These are phyloP conservation scores for Anagrus nilaparvatae DNA, from an alignment of 1,140 invertebrate genomes.

Conservation along the genomic window DNA sequence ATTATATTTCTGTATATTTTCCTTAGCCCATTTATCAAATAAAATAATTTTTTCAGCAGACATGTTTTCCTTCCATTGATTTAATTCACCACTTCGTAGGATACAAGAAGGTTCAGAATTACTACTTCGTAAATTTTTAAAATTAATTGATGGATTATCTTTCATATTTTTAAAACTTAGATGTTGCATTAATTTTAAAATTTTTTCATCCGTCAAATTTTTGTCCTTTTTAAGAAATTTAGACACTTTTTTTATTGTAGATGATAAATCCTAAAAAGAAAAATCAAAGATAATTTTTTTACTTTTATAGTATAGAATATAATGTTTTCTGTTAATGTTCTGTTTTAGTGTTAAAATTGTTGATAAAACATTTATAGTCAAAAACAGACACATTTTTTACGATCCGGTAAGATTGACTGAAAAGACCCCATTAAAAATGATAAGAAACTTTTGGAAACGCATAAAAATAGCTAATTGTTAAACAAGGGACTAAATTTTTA, in stretches of 20 bases:
- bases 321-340: no score
- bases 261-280: slow-evolving; percentile 44
- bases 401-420: no score
- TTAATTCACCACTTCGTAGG: slow-evolving; percentile 52
- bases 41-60: slow-evolving; percentile 40
- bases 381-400: no score
- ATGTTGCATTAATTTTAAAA: slow-evolving; percentile 44
- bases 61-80: slow-evolving; percentile 56
- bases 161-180: slow-evolving; percentile 60
- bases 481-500: no score
- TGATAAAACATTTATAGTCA: no score
- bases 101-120: slow-evolving; percentile 45
- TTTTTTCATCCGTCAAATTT: slow-evolving; percentile 40
- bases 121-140: slow-evolving; percentile 40
- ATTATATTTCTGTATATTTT: no score
- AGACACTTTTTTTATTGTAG: slow-evolving; percentile 48
- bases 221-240: slow-evolving; percentile 51
- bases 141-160: slow-evolving; percentile 62
- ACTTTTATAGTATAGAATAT: no score
- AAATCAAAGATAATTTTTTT: no score
- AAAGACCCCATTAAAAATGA: no score
- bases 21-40: slow-evolving; percentile 19
- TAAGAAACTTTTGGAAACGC: no score
- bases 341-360: no score
- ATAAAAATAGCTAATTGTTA: no score